Conservation (phyloP, 2,888 invertebrate species). For the Neoitamus cyanurus region DNA sequence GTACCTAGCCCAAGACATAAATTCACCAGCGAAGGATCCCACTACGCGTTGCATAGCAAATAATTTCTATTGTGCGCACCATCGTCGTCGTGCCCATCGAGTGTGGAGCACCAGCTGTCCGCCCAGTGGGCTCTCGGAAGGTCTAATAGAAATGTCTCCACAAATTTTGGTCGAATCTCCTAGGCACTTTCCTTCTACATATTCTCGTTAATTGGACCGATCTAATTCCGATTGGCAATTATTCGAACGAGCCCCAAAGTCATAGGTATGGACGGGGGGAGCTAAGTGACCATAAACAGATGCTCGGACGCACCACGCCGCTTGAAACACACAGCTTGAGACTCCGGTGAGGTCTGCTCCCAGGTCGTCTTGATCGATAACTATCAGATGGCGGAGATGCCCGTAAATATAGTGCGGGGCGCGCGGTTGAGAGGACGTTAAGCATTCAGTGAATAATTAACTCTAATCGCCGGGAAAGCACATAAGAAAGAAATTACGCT, state of each 20-base stretch:
- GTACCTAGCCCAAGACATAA: background rate
- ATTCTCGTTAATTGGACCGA: background rate
- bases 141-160: background rate
- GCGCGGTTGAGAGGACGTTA: background rate
- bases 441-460: constrained; percentile 28
- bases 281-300: constrained; percentile 17
- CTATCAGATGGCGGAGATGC: background rate
- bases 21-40: background rate
- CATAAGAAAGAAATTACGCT: constrained; percentile 26
- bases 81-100: background rate
- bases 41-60: background rate
- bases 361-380: constrained; percentile 8
- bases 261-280: background rate
- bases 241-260: background rate
- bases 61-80: background rate
- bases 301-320: background rate
- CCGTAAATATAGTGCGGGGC: background rate
- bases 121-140: background rate
- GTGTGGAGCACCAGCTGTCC: background rate
- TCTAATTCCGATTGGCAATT: constrained; percentile 1
- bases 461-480: constrained; percentile 26
- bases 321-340: background rate
- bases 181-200: background rate
- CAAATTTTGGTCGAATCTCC: background rate
- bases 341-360: background rate